Evolutionary conservation across 2,797 vertebrate genomes (phyloP).

Genomic region (Selene dorsalis): DNA sequence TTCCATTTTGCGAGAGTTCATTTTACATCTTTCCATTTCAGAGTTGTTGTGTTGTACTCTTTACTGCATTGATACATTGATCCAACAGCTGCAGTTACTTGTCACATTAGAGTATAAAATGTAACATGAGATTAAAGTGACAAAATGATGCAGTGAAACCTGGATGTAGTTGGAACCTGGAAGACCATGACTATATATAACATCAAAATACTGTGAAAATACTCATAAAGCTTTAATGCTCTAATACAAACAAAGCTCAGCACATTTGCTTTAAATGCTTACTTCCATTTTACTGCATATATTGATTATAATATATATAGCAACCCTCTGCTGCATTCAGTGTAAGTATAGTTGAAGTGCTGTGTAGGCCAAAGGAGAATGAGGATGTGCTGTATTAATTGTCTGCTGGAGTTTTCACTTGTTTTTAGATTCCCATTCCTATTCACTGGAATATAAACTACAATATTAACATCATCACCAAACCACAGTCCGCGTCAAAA

Average conservation of each 20-base stretch:
- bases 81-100: neutral
- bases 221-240: neutral
- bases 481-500: neutral
- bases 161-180: neutral
- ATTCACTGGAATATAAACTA: conserved; percentile 1
- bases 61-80: too few relatives aligned
- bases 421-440: conserved; percentile 16
- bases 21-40: conserved; percentile 24
- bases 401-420: conserved; percentile 29
- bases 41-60: neutral
- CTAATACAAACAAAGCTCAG: neutral
- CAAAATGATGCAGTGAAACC: neutral
- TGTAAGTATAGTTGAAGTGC: conserved; percentile 22
- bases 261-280: neutral
- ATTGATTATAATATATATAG: conserved; percentile 14
- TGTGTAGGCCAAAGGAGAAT: conserved; percentile 48
- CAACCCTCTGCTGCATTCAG: conserved; percentile 57
- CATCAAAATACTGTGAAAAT: neutral
- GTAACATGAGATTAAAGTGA: conserved; percentile 5
- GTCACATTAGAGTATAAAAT: conserved; percentile 4
- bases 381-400: conserved; percentile 67
- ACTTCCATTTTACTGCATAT: neutral
- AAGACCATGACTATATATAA: neutral
- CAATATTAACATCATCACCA: neutral
- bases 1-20: conserved; percentile 13